Base-by-base conservation (phyloP, 2,888 invertebrate genomes). In the Autographa gamma region DNA sequence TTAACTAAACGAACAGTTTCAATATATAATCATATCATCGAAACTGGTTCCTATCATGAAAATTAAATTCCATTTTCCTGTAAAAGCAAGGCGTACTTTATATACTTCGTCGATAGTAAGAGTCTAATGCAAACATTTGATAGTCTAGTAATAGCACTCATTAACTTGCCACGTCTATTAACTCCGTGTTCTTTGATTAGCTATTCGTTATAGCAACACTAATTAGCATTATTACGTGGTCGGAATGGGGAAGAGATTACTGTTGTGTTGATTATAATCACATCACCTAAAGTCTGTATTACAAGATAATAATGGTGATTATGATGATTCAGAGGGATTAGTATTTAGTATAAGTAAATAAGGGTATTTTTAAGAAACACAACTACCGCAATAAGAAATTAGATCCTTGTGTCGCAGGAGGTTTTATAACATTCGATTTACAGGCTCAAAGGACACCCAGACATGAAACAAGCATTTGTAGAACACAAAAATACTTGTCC, bases 151-250 rank as follows among this genome's bases (percentile, higher is more conserved):
- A 48, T n/a, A n/a, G 48, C 48, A 7, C 48, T 48, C 48, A 48
- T 48, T 48, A 48, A 5, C 48, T 48, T 48, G 48, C 7, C 48
- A n/a, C n/a, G 16, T 16, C n/a, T n/a, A 48, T 48, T 48, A 48
- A 48, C n/a, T 48, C n/a, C 48, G n/a, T 48, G n/a, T 48, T 48
- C 48, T 48, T 48, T 48, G 48, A 48, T 48, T n/a, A 48, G 48
- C n/a, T 48, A 48, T 48, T 48, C 48, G 48, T 48, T 48, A 48
- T n/a, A n/a, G n/a, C n/a, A 7, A 48, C 8, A n/a, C 2, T 48
- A 48, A n/a, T n/a, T 48, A 16, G n/a, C 14, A 16, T 43, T 16
- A 43, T 43, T 7, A 48, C 16, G 48, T 48, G 48, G 16, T 11
- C 0, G 43, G 43, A n/a, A 48, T 16, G n/a, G n/a, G n/a, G 7